Evolutionary conservation across 2,888 invertebrate genomes (phyloP).

Genomic region (Sinelater perroti): DNA sequence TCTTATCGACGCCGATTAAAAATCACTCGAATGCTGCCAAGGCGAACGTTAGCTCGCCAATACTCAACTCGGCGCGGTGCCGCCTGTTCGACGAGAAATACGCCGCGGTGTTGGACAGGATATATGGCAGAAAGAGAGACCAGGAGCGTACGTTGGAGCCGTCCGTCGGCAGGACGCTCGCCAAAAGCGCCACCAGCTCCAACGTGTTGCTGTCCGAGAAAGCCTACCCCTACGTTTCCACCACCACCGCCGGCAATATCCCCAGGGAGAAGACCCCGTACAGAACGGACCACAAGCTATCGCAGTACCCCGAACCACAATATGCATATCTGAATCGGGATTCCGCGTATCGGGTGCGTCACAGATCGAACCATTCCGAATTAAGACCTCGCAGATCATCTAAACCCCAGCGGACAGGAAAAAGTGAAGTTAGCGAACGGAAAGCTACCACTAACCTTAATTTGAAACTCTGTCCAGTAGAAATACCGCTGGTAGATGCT

Average conservation of each 20-base stretch:
- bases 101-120: slow-evolving; percentile 76
- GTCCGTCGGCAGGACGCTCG: slow-evolving; percentile 61
- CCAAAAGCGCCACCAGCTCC: slow-evolving; percentile 75
- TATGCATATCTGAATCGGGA: slow-evolving; percentile 57
- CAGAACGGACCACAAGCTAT: slow-evolving; percentile 48
- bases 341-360: slow-evolving; percentile 53
- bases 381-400: slow-evolving; percentile 56
- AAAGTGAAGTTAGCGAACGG: slow-evolving; percentile 69
- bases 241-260: slow-evolving; percentile 56
- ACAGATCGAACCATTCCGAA: slow-evolving; percentile 58
- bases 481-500: slow-evolving; percentile 46
- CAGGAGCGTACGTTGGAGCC: slow-evolving; percentile 77
- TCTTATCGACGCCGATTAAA: slow-evolving; percentile 14
- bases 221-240: slow-evolving; percentile 67
- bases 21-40: slow-evolving; percentile 6
- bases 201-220: slow-evolving; percentile 75
- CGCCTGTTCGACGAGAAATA: slow-evolving; percentile 80
- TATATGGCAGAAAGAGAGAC: slow-evolving; percentile 69
- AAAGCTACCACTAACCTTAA: slow-evolving; percentile 56
- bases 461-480: slow-evolving; percentile 65
- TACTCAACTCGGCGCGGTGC: slow-evolving; percentile 68
- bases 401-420: slow-evolving; percentile 68
- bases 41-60: slow-evolving; percentile 20
- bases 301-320: slow-evolving; percentile 54
- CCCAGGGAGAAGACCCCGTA: slow-evolving; percentile 73